These are phyloP conservation scores for Conus canariensis DNA, from an alignment of 2,888 invertebrate genomes.

Conservation along the genomic window DNA sequence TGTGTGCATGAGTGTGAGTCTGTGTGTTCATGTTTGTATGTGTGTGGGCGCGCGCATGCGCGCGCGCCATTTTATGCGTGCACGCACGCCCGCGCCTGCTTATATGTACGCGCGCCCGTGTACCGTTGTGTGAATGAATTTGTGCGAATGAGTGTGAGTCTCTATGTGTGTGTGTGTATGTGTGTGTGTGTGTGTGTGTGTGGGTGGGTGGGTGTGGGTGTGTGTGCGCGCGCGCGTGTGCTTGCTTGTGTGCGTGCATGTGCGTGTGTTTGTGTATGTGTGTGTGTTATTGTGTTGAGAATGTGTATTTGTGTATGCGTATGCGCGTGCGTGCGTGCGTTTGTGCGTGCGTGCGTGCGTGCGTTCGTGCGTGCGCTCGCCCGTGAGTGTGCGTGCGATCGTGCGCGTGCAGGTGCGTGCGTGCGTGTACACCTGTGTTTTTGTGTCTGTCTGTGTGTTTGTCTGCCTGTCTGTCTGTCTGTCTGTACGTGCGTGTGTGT, in stretches of 20 bases:
- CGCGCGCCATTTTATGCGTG: neutral
- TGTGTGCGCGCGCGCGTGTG: neutral
- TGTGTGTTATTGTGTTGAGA: neutral
- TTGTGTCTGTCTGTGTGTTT: neutral
- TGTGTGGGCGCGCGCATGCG: neutral
- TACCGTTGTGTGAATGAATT: neutral
- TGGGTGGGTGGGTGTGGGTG: neutral
- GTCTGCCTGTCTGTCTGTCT: too few relatives aligned
- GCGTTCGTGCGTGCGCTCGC: neutral
- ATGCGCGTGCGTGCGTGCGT: too few relatives aligned
- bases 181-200: conserved; percentile 26
- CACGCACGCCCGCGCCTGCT: neutral
- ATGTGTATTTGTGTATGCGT: too few relatives aligned
- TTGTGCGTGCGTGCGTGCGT: too few relatives aligned
- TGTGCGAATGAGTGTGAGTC: neutral
- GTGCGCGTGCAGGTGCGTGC: neutral
- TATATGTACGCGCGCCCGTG: neutral
- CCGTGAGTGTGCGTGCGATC: neutral
- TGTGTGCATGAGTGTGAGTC: neutral
- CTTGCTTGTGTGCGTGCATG: neutral
- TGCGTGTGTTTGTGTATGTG: conserved; percentile 24
- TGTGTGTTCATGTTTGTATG: neutral
- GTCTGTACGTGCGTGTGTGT: neutral
- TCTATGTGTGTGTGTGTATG: neutral
- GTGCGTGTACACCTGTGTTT: neutral